Conservation (phyloP, 2,888 invertebrate species). For the Ametastegia equiseti region DNA sequence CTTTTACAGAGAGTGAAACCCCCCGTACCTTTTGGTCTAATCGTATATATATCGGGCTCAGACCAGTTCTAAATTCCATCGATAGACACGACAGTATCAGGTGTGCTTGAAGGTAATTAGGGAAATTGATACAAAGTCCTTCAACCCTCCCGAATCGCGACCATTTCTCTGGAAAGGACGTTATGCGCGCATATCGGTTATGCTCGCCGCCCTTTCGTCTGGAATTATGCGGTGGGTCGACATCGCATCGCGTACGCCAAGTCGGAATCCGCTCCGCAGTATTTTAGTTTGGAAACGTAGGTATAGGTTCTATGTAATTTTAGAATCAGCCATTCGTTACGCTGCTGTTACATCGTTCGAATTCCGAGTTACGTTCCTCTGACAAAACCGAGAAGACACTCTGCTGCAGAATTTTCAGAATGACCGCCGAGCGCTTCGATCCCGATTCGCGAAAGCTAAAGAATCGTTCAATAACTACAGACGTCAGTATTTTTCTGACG, state of each 20-base stretch:
- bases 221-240: not conserved
- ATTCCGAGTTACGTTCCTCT: not conserved
- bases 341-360: not conserved
- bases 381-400: not conserved
- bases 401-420: not conserved
- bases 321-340: not conserved
- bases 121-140: not conserved
- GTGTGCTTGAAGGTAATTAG: not conserved
- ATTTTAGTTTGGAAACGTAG: not conserved
- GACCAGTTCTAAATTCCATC: not conserved
- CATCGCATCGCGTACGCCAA: not conserved
- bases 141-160: not conserved
- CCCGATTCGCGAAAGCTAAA: not conserved
- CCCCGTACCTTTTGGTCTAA: not conserved
- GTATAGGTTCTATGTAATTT: not conserved
- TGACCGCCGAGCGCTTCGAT: not conserved
- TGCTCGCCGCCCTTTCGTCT: not conserved
- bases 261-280: not conserved
- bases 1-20: not conserved
- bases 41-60: not conserved
- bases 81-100: not conserved
- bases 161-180: not conserved
- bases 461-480: too few species aligned
- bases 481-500: too few species aligned
- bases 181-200: not conserved